Conservation (phyloP, 1,140 invertebrate species). For the Plectrocnemia conspersa region DNA sequence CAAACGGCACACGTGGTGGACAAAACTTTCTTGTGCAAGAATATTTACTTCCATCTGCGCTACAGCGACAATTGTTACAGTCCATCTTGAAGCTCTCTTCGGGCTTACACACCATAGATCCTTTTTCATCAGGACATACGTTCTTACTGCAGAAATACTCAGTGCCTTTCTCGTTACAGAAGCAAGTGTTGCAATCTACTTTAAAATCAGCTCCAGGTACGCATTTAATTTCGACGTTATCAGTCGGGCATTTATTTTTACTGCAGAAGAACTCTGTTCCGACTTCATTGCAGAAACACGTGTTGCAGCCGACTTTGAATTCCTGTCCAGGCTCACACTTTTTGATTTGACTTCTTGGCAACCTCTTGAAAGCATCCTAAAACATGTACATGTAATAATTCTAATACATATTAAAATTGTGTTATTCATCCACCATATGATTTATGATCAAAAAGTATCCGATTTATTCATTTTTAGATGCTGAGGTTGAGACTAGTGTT, state of each 20-base stretch:
- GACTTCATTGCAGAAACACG: conserved; percentile 47
- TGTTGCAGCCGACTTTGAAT: conserved; percentile 48
- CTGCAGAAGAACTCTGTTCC: conserved; percentile 46
- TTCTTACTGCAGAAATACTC: conserved; percentile 44
- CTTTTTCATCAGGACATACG: conserved; percentile 37
- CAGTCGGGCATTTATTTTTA: conserved; percentile 41
- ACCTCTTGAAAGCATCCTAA: too few species aligned
- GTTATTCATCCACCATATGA: too few species aligned
- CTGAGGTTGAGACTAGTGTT: too few species aligned
- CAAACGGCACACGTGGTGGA: conserved; percentile 22
- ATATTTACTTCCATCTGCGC: conserved; percentile 36
- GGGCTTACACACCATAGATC: conserved; percentile 36
- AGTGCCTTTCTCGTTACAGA: conserved; percentile 47
- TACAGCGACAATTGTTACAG: conserved; percentile 48
- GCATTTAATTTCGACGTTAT: too few species aligned
- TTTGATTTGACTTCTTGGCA: too few species aligned
- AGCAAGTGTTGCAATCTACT: conserved; percentile 47
- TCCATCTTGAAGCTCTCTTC: conserved; percentile 42
- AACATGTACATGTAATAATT: too few species aligned
- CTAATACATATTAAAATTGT: too few species aligned
- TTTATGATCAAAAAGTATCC: too few species aligned
- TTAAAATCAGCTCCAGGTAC: too few species aligned
- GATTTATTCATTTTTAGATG: too few species aligned
- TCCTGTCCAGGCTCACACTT: conserved; percentile 44
- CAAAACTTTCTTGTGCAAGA: conserved; percentile 41